Conservation (phyloP, 2,888 invertebrate genomes). For the Aphidoletes aphidimyza region DNA sequence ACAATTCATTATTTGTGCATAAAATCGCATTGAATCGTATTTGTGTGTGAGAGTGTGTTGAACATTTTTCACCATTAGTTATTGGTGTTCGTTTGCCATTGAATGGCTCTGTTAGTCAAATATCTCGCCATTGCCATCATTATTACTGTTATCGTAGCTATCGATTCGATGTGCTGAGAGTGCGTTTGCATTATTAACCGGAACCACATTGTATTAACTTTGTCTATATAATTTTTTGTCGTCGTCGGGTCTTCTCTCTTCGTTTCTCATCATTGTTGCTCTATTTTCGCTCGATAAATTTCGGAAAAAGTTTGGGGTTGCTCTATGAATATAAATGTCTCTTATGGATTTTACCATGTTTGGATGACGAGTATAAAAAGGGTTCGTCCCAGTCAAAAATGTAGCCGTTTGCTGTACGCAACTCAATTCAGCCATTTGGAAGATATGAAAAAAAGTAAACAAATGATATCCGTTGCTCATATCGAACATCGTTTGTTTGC, state of each 20-base stretch:
- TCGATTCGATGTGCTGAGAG: not conserved
- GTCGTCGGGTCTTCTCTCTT: not conserved
- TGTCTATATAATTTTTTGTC: no score
- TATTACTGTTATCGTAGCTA: no score
- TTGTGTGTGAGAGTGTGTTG: not conserved
- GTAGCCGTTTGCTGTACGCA: not conserved
- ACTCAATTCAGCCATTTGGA: no score
- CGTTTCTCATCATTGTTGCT: slow-evolving; percentile 34
- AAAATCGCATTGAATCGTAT: slow-evolving; percentile 15
- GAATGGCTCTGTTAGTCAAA: slow-evolving; percentile 48
- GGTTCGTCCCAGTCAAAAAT: slow-evolving; percentile 24
- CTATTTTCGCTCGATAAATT: slow-evolving; percentile 53
- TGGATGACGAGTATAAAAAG: slow-evolving; percentile 4
- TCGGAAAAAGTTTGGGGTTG: slow-evolving; percentile 21
- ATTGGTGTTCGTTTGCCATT: not conserved
- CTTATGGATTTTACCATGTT: slow-evolving; percentile 17
- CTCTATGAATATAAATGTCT: slow-evolving; percentile 43
- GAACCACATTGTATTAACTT: slow-evolving; percentile 22
- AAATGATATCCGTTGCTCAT: slow-evolving; percentile 50
- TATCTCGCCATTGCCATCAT: slow-evolving; percentile 46
- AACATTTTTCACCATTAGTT: not conserved
- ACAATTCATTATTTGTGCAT: slow-evolving; percentile 54
- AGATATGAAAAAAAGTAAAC: slow-evolving; percentile 53
- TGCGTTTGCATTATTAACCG: slow-evolving; percentile 50
- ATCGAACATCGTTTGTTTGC: slow-evolving; percentile 9